Evolutionary conservation across 2,113 vertebrate species (phyloP).

Genomic region (Orientallactaga bullata): DNA sequence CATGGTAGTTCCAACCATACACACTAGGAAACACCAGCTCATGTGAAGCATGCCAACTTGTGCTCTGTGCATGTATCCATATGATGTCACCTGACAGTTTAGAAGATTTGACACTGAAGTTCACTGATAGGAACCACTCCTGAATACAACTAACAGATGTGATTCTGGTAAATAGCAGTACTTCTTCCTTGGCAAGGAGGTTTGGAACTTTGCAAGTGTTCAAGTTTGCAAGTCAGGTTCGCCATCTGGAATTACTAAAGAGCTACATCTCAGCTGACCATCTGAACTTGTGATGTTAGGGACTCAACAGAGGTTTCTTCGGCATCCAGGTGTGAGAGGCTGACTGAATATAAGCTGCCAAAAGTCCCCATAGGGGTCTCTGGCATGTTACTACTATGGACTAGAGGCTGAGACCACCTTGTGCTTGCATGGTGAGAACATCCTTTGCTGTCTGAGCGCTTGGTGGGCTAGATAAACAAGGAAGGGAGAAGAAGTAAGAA

Average conservation of each 20-base stretch:
- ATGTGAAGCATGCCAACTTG: not conserved
- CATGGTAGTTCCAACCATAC: no score
- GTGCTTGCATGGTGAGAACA: no score
- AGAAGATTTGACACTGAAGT: not conserved
- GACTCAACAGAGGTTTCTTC: not conserved
- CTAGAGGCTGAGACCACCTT: not conserved
- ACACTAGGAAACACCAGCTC: not conserved
- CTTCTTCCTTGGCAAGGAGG: not conserved
- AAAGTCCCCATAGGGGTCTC: no score
- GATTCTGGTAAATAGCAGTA: not conserved
- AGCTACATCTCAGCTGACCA: not conserved
- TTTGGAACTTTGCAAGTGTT: not conserved
- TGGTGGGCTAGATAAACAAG: no score
- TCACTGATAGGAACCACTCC: not conserved
- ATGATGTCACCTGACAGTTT: not conserved
- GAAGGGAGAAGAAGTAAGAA: not conserved
- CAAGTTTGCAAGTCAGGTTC: not conserved
- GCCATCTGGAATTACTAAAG: not conserved
- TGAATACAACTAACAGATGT: not conserved
- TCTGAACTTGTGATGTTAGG: not conserved
- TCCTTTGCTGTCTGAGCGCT: not conserved
- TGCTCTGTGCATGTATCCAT: fast-evolving
- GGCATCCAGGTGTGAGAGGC: not conserved
- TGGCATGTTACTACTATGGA: not conserved
- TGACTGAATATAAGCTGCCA: not conserved